Base-by-base conservation (phyloP, 1,140 invertebrate genomes). In the Sycophaga agraensis region DNA sequence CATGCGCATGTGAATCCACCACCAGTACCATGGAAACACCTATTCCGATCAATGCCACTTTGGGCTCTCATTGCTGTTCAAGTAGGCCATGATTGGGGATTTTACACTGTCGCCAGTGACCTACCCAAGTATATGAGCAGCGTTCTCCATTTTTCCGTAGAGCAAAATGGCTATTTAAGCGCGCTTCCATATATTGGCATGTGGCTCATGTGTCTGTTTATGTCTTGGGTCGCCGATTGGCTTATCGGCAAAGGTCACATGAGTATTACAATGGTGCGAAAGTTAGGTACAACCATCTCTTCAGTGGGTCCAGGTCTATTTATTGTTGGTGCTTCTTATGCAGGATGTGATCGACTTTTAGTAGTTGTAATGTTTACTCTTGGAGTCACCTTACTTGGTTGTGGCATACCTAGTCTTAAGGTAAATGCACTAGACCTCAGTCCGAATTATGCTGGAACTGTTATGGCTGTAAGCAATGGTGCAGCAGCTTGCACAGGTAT, bases 51-150 rank as follows among this genome's bases (percentile, higher is more conserved):
- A 1, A 77, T 85, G 19, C 89, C 90, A 2, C 82, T 92, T 28
- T 89, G 88, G 85, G 89, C 89, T 0, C 74, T 92, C 16, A 82
- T 92, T 1, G 82, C 84, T 48, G 89, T 92, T 14, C 78, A 85
- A 68, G 84, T 94, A 69, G 91, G 92, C n/a, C 92, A 96, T 78
- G 93, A 96, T 78, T 97, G 94, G 93, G 93, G 91, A 28, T 93
- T 95, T 75, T 97, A 96, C 73, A 96, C 93, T 2, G 90, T 96
- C 84, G 87, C 97, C 0, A 95, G 92, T 2, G 91, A 94, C 75
- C 79, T 98, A 16, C 95, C 95, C 2, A 92, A 91, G 84, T 98
- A 95, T 78, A 92, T 98, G 88, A 88, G 89, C 62, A 88, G 90
- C 73, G 89, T 96, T 1, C 80, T 97, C 9, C 87, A 91, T 70